Percentiles rank a stretch among this genome's conserved stretches.
Conservation (phyloP, 1,140 invertebrate species). For the Camponotus pennsylvanicus region DNA sequence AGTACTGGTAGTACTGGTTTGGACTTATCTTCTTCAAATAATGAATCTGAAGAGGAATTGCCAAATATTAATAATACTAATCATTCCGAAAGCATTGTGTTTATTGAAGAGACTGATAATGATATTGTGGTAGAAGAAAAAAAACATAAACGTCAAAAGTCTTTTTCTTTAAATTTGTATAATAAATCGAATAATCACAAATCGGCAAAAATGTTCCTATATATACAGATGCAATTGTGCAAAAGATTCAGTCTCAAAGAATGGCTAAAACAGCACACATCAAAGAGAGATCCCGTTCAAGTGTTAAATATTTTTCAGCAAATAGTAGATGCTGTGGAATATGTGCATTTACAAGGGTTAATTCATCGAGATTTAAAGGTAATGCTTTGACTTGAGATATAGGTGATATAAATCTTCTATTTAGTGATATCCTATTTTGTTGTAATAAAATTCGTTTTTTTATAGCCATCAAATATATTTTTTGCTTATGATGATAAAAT, state of each 20-base stretch:
- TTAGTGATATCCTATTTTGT: slow-evolving; percentile 36
- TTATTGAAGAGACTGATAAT: slow-evolving; percentile 61
- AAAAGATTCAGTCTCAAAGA: slow-evolving; percentile 95
- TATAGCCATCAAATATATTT: slow-evolving; percentile 97
- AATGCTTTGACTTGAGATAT: slow-evolving; percentile 2
- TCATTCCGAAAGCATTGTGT: slow-evolving; percentile 71
- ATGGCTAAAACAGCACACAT: slow-evolving; percentile 91
- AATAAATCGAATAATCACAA: slow-evolving; percentile 69
- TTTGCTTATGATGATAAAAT: slow-evolving; percentile 96
- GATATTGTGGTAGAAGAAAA: not conserved
- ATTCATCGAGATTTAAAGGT: slow-evolving; percentile 98
- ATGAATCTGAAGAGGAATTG: slow-evolving; percentile 33
- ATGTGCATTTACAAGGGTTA: slow-evolving; percentile 95
- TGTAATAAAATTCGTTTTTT: slow-evolving; percentile 61
- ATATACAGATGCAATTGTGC: slow-evolving; percentile 99
- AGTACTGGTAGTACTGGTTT: slow-evolving; percentile 34
- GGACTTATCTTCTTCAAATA: slow-evolving; percentile 29
- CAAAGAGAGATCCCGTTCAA: slow-evolving; percentile 83
- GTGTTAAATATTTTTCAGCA: slow-evolving; percentile 95
- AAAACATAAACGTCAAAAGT: slow-evolving; percentile 64
- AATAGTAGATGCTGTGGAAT: slow-evolving; percentile 97
- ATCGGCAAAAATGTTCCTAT: slow-evolving; percentile 91
- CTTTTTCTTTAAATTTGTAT: slow-evolving; percentile 83
- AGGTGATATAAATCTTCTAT: slow-evolving; percentile 30
- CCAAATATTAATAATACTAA: not conserved